Conservation (phyloP, 2,888 invertebrate species). For the Panzeria rudis region DNA sequence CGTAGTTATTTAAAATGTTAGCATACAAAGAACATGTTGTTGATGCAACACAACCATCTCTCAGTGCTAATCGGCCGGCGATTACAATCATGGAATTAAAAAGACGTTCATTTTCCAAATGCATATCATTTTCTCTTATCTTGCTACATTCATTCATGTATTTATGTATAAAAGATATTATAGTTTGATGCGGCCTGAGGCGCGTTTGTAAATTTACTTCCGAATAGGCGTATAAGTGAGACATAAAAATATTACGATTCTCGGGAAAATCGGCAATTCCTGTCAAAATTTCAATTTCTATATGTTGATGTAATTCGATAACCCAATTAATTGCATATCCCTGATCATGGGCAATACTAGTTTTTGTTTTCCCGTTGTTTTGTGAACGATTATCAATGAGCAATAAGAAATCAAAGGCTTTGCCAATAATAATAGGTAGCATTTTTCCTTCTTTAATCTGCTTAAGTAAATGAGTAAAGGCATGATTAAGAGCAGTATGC, state of each 20-base stretch:
- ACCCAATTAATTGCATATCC: slow-evolving; percentile 76
- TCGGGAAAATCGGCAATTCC: slow-evolving; percentile 78
- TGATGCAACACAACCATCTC: slow-evolving; percentile 77
- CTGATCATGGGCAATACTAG: background rate
- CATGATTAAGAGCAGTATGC: slow-evolving; percentile 80
- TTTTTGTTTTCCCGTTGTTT: slow-evolving; percentile 64
- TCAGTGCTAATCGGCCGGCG: slow-evolving; percentile 79
- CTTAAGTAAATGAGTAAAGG: slow-evolving; percentile 79
- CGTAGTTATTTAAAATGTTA: slow-evolving; percentile 77
- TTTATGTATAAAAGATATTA: slow-evolving; percentile 79
- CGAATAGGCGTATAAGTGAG: slow-evolving; percentile 80
- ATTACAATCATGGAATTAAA: slow-evolving; percentile 82
- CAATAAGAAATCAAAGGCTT: slow-evolving; percentile 80
- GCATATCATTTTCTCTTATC: slow-evolving; percentile 77
- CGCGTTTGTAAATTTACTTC: slow-evolving; percentile 80
- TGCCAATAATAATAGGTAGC: slow-evolving; percentile 80
- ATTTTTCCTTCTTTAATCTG: slow-evolving; percentile 79
- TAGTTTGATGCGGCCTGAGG: slow-evolving; percentile 74
- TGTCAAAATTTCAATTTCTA: slow-evolving; percentile 75
- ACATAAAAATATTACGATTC: slow-evolving; percentile 78
- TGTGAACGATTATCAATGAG: slow-evolving; percentile 79
- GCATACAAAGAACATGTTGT: slow-evolving; percentile 76
- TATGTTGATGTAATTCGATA: slow-evolving; percentile 76
- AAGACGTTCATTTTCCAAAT: slow-evolving; percentile 81
- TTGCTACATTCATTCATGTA: slow-evolving; percentile 79